Evolutionary conservation across 2,113 vertebrate genomes (phyloP).

Genomic region (Forbesichthys papilliferus): DNA sequence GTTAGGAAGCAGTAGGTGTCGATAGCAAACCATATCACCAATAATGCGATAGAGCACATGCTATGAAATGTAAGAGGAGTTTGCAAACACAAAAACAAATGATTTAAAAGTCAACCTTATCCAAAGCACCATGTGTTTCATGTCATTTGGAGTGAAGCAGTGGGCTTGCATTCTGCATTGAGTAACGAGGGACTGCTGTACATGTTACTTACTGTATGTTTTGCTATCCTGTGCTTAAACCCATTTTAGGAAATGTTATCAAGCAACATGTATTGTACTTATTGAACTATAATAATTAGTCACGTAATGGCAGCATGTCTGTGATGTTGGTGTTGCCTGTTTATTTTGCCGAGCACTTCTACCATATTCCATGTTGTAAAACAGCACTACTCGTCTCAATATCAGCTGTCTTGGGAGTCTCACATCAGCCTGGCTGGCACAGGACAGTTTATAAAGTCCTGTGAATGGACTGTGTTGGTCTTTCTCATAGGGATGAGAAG

Average conservation of each 20-base stretch:
- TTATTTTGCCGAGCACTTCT: conserved; percentile 16
- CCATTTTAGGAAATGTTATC: conserved; percentile 24
- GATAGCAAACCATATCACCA: no score
- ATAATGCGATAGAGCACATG: no score
- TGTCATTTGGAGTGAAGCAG: conserved; percentile 27
- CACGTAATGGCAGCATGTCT: conserved; percentile 18
- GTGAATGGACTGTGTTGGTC: no score
- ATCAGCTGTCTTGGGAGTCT: not conserved
- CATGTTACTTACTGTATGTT: not conserved
- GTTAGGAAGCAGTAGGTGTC: no score
- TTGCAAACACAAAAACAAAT: conserved; percentile 7
- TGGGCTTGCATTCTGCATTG: conserved; percentile 4
- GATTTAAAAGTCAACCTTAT: conserved; percentile 21
- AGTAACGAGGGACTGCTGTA: conserved; percentile 11
- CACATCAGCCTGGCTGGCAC: conserved; percentile 7
- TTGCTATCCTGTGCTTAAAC: conserved; percentile 20
- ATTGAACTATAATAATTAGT: conserved; percentile 37
- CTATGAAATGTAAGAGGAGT: conserved; percentile 7
- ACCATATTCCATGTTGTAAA: conserved; percentile 19
- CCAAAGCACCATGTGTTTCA: conserved; percentile 27
- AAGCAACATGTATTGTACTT: conserved; percentile 39
- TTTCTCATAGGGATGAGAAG: no score
- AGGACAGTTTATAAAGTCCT: not conserved
- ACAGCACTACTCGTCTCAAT: conserved; percentile 1
- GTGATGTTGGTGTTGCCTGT: conserved; percentile 15